Base-by-base conservation (phyloP, 30 jellyfish, hydroid and myxozoan species). In the Sanderia malayensis region DNA sequence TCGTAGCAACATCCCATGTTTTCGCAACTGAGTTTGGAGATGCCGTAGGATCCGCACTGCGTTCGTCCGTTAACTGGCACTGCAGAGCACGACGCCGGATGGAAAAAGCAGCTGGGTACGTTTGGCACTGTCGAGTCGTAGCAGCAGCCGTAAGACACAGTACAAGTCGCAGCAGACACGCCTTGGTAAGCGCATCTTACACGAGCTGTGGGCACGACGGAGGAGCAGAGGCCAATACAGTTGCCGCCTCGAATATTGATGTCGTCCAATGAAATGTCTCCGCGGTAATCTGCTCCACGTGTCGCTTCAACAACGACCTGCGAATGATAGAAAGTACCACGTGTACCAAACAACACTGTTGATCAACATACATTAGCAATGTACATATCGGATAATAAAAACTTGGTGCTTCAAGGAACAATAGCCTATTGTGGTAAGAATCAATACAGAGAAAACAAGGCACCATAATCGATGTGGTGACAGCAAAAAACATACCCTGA, bases 221-320 rank as follows among this genome's bases (percentile, higher is more conserved):
- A 84, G 15, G 96, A 69, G 64, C 98, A 92, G 0, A 81, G 76
- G 46, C 98, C 95, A 19, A 85, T 95, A 64, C 98, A 92, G 57
- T 84, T 92, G 31, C 95, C 96, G 28, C 83, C 96, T 52, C 74
- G 65, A 71, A 92, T 31, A 67, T 92, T 71, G 63, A 92, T 81
- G 57, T 92, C 98, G 73, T 92, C 98, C n/a, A 92, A 27, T 7
- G 98, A 76, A 31, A 92, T 92, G 82, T 92, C 98, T 11, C 98
- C 98, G 4, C 84, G 85, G 92, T 77, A 92, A 18, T 84, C 95
- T 26, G 86, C 52, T 28, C 98, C 98, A 23, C 94, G 95, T 1
- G 86, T 94, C 7, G 94, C 98, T 79, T 92, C 98, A 11, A 92
- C 9, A 15, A 92, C 79, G 31, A 92, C 93, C 87, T 76, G 44